Base-by-base conservation (phyloP, 2,797 vertebrate genomes). In the Propithecus perrieri region DNA sequence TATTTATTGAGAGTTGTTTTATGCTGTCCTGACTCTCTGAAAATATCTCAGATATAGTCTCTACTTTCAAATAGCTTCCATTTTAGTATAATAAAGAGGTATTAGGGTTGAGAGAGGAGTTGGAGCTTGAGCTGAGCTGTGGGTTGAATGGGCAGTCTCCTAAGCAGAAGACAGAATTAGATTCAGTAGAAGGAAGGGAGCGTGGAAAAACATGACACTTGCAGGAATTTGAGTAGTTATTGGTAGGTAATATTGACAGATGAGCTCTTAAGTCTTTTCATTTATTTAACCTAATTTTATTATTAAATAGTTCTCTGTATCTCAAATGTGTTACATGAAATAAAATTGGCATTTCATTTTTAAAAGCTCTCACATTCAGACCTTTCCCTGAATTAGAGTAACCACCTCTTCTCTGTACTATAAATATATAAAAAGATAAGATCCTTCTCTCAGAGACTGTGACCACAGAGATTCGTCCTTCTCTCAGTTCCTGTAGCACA, bases 1-100 rank as follows among this genome's bases (percentile, higher is more conserved):
- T 93, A 95, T 91, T 96, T 87, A 93, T 87, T 85, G 69, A 95
- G 57, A 89, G 63, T 43, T 92, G 28, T 85, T 80, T 95, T 53
- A 41, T 94, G 57, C 80, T 67, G 57, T 33, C 57, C 69, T 89
- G 35, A 35, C 65, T 81, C 57, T 83, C 50, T 95, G n/a, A 86
- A 89, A 85, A 86, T 78, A 55, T 91, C 46, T 90, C 89, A 93
- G 79, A 59, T 48, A 13, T 17, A 30, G 6, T 85, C n/a, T 57
- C 13, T 81, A 17, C 28, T 92, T 41, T 86, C 28, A 84, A 57
- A 43, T 55, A 85, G 74, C 67, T 95, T 38, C 61, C 43, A 83
- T 33, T 74, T 95, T 48, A 57, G 72, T 69, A 72, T 76, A 71
- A 91, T 48, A 67, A 53, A 85, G 72, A 46, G 38, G 15, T 30